Evolutionary conservation across 1,140 invertebrate species (phyloP).

Genomic region (Episyrphus balteatus): DNA sequence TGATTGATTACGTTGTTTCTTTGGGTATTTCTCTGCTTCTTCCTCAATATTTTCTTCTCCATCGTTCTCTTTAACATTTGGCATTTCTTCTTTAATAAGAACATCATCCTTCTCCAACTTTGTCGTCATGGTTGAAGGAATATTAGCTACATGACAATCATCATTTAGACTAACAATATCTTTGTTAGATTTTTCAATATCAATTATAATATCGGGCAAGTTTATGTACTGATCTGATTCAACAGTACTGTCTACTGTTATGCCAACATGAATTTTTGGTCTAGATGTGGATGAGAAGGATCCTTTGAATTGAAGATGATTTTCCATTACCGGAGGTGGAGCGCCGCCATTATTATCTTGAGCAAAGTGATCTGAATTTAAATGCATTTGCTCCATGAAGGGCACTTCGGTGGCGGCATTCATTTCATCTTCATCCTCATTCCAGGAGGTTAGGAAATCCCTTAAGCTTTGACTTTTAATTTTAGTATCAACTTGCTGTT

Average conservation of each 20-base stretch:
- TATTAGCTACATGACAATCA: too few species aligned
- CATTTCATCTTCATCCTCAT: constrained; percentile 31
- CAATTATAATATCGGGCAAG: constrained; percentile 32
- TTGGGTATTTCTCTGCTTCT: too few species aligned
- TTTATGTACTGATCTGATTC: constrained; percentile 17
- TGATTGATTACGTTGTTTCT: too few species aligned
- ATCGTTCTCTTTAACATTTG: too few species aligned
- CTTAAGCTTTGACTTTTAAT: constrained; percentile 24
- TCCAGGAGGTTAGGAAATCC: constrained; percentile 33
- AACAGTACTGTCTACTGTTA: constrained; percentile 9
- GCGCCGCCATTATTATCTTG: not conserved
- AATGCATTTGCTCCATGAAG: not conserved
- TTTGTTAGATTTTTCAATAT: constrained; percentile 24
- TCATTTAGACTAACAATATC: not conserved
- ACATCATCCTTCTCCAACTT: too few species aligned
- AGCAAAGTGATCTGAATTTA: not conserved
- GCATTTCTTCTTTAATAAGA: too few species aligned
- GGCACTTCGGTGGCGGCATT: not conserved
- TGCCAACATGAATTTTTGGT: constrained; percentile 7
- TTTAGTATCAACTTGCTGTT: constrained; percentile 7
- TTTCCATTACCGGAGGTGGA: not conserved
- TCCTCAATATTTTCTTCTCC: too few species aligned
- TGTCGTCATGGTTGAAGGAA: too few species aligned
- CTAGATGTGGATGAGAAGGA: not conserved
- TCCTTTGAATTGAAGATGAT: constrained; percentile 3